Evolutionary conservation across 2,113 vertebrate genomes (phyloP).

Genomic region (Aplodontia rufa): DNA sequence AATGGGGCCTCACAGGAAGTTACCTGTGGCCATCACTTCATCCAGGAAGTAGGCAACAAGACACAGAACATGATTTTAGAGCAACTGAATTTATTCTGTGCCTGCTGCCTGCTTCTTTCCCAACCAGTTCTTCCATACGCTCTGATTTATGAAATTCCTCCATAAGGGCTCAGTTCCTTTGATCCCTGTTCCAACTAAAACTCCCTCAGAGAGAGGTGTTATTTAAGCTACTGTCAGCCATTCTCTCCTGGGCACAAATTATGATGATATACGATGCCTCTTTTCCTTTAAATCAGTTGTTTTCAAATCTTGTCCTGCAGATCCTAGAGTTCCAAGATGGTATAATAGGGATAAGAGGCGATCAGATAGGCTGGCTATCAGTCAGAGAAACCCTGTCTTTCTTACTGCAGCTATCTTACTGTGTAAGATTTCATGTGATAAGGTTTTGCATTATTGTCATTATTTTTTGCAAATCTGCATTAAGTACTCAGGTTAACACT

Average conservation of each 20-base stretch:
- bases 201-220: not conserved
- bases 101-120: not conserved
- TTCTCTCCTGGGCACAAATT: constrained; percentile 38
- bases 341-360: not conserved
- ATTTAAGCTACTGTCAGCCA: constrained; percentile 34
- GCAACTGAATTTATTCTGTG: not conserved
- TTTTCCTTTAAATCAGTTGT: not conserved
- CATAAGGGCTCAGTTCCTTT: not conserved
- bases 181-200: constrained; percentile 21
- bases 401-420: not conserved
- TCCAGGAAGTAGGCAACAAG: not conserved
- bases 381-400: not conserved
- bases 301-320: constrained; percentile 21
- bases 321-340: not conserved
- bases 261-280: not conserved
- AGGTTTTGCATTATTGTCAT: not conserved
- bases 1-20: not conserved
- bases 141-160: constrained; percentile 56
- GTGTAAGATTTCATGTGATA: not conserved
- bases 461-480: not conserved
- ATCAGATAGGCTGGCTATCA: not conserved
- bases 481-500: not conserved
- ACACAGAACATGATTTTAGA: constrained; percentile 3
- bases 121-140: not conserved
- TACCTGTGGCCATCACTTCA: not conserved